These are phyloP conservation scores for Gallinago undulata DNA, from an alignment of 2,113 vertebrate species.

Conservation along the genomic window DNA sequence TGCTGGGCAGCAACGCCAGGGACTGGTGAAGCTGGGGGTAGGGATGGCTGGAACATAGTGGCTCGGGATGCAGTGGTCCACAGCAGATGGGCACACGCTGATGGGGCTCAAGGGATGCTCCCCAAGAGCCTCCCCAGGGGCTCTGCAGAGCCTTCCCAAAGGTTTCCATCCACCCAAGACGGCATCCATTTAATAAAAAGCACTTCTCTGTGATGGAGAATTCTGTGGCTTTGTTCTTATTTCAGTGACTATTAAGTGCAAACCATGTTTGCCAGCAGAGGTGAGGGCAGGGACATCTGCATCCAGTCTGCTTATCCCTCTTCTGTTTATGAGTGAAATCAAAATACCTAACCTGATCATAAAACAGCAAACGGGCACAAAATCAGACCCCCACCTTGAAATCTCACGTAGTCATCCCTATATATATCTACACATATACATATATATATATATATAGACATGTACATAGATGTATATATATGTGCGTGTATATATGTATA, in stretches of 20 bases:
- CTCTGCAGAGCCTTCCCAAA: neutral
- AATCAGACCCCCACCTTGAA: neutral
- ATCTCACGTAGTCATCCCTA: neutral
- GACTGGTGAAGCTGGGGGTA: neutral
- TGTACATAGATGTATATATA: neutral
- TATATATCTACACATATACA: neutral
- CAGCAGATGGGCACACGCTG: neutral
- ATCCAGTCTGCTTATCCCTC: neutral
- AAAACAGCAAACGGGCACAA: neutral
- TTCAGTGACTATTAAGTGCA: neutral
- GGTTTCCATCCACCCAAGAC: neutral
- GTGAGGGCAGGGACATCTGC: no score
- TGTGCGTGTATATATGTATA: no score
- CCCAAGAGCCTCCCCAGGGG: neutral
- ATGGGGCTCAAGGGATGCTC: neutral
- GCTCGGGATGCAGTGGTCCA: rapidly evolving
- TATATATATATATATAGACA: neutral
- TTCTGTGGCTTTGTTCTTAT: neutral
- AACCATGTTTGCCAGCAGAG: no score
- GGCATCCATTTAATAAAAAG: neutral
- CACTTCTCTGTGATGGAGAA: neutral
- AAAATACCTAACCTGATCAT: neutral
- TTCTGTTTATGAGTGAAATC: neutral
- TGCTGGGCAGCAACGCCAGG: neutral
- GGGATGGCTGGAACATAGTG: rapidly evolving